A percentile compares a stretch with the other conserved stretches of the same genome.
Conservation (phyloP, 2,113 vertebrate species). For the Rhagologus leucostigma region DNA sequence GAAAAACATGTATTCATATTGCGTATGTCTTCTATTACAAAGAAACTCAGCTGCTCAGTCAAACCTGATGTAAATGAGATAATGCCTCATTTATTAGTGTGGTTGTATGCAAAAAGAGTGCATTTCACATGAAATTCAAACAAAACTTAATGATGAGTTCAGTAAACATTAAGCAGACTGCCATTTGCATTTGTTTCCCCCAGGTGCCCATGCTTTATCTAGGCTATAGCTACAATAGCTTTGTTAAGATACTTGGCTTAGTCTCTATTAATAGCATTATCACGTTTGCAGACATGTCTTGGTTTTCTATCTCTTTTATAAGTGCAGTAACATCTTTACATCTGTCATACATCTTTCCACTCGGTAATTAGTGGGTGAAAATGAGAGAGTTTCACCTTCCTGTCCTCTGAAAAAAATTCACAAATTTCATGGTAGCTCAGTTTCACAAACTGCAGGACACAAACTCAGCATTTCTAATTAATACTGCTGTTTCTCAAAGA, state of each 20-base stretch:
- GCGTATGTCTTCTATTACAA: not conserved
- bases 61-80: not conserved
- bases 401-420: not conserved
- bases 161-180: not conserved
- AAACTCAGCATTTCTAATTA: not conserved
- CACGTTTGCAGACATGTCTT: not conserved
- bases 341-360: not conserved
- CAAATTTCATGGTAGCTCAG: not conserved
- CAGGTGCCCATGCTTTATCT: not conserved
- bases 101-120: slow-evolving; percentile 30
- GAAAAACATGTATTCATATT: not conserved
- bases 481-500: not conserved
- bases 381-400: not conserved
- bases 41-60: slow-evolving; percentile 25
- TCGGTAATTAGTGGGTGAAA: not conserved
- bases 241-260: not conserved
- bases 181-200: slow-evolving; percentile 13
- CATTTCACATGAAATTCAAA: slow-evolving; percentile 25
- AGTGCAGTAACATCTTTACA: not conserved
- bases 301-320: not conserved
- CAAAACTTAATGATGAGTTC: slow-evolving; percentile 3
- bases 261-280: not conserved
- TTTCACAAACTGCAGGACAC: not conserved
- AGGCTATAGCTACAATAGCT: not conserved
- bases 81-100: not conserved